Evolutionary conservation across 1,140 invertebrate genomes (phyloP), one percentile per base, ranked within the genome.

Genomic region (Limonius californicus): DNA sequence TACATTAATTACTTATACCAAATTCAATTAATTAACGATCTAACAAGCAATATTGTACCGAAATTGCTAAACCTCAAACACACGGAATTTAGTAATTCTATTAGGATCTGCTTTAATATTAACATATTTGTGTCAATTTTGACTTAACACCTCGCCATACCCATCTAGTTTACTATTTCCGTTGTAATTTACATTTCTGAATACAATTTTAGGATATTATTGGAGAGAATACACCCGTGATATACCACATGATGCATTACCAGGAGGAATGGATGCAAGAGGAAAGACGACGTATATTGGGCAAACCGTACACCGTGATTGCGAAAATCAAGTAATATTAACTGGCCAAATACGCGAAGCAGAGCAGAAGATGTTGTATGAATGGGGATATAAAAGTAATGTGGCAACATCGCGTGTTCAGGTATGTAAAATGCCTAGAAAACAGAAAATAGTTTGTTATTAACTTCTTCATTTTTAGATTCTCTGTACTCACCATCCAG

Each of bases 121-220:
- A n/a, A n/a, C n/a, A n/a, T n/a, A n/a, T n/a, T n/a, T n/a, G n/a
- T n/a, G n/a, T n/a, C n/a, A n/a, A n/a, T n/a, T n/a, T n/a, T n/a
- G n/a, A n/a, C n/a, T n/a, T n/a, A n/a, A n/a, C n/a, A n/a, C n/a
- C n/a, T n/a, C n/a, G n/a, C n/a, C n/a, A n/a, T n/a, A n/a, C n/a
- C n/a, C n/a, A n/a, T n/a, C n/a, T n/a, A n/a, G n/a, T n/a, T n/a
- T n/a, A n/a, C n/a, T n/a, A n/a, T n/a, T n/a, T n/a, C n/a, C n/a
- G n/a, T n/a, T n/a, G n/a, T n/a, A n/a, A n/a, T n/a, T n/a, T n/a
- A n/a, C n/a, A n/a, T n/a, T n/a, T n/a, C n/a, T n/a, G n/a, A n/a
- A n/a, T n/a, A n/a, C n/a, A n/a, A 27, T 21, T 50, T 3, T 19
- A 50, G 45, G 45, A 18, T 50, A 50, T 19, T 50, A 50, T n/a